phyloP scores from a whole-genome alignment of 2,888 invertebrate genomes.

The Leucozona laternaria region DNA sequence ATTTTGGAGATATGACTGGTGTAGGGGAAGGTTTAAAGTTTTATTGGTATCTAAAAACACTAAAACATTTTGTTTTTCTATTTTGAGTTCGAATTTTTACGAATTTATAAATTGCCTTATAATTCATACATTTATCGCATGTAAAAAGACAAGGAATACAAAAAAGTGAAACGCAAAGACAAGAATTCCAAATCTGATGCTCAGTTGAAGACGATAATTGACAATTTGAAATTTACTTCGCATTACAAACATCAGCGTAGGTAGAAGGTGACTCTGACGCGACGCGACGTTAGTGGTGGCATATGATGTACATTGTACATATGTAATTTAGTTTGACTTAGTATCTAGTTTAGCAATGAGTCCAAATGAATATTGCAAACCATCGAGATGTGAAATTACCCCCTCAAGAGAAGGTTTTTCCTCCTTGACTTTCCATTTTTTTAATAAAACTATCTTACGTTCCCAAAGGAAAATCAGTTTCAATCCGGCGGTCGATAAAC shows the following conservation, averaged over 20 bases:
- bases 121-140: neutral
- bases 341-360: slow-evolving; percentile 52
- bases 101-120: slow-evolving; percentile 34
- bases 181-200: slow-evolving; percentile 66
- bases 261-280: neutral
- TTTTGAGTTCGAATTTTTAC: neutral
- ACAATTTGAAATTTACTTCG: slow-evolving; percentile 52
- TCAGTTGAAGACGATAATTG: slow-evolving; percentile 73
- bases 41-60: no score
- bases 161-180: slow-evolving; percentile 65
- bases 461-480: slow-evolving; percentile 49
- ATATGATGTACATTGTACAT: neutral
- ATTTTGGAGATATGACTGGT: no score
- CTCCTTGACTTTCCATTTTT: slow-evolving; percentile 57
- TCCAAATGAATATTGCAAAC: slow-evolving; percentile 54
- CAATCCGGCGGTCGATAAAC: slow-evolving; percentile 35
- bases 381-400: slow-evolving; percentile 72
- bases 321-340: slow-evolving; percentile 15
- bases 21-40: neutral
- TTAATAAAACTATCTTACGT: slow-evolving; percentile 63
- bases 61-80: no score
- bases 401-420: slow-evolving; percentile 29
- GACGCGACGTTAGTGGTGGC: neutral
- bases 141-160: neutral
- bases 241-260: slow-evolving; percentile 37